Percentiles rank a stretch among this genome's conserved stretches.
Conservation (phyloP, 2,797 vertebrate genomes). For the Anguilla marmorata region DNA sequence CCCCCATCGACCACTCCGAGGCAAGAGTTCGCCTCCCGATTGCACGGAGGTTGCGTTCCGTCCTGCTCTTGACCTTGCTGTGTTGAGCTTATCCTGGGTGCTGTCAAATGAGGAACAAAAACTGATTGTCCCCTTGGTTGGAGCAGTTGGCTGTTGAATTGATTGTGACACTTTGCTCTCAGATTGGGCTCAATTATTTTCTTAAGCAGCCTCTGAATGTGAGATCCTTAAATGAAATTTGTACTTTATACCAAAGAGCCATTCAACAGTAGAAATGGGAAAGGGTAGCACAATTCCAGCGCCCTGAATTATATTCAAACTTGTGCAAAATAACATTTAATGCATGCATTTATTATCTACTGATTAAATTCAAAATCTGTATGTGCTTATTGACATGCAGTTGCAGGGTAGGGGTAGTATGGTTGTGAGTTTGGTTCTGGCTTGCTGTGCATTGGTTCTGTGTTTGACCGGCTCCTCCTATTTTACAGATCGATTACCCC, state of each 20-base stretch:
- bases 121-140: not conserved
- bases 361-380: too few species aligned
- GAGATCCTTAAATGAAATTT: not conserved
- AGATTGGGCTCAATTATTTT: not conserved
- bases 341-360: too few species aligned
- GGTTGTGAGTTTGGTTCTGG: not conserved
- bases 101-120: not conserved
- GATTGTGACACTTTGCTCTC: not conserved
- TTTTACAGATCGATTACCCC: slow-evolving; percentile 90
- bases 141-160: not conserved
- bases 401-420: not conserved
- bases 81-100: not conserved
- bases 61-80: not conserved
- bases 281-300: not conserved
- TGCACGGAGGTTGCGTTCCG: not conserved
- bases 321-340: too few species aligned
- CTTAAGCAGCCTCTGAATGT: not conserved
- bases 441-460: not conserved
- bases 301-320: too few species aligned
- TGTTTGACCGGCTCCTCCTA: slow-evolving; percentile 19
- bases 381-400: too few species aligned
- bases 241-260: not conserved
- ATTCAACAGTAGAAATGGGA: not conserved
- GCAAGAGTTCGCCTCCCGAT: slow-evolving; percentile 60
- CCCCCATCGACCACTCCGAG: slow-evolving; percentile 95